Evolutionary conservation across 2,797 vertebrate genomes (phyloP), one percentile per base, ranked within the genome.

Genomic region (Labeo calbasu): DNA sequence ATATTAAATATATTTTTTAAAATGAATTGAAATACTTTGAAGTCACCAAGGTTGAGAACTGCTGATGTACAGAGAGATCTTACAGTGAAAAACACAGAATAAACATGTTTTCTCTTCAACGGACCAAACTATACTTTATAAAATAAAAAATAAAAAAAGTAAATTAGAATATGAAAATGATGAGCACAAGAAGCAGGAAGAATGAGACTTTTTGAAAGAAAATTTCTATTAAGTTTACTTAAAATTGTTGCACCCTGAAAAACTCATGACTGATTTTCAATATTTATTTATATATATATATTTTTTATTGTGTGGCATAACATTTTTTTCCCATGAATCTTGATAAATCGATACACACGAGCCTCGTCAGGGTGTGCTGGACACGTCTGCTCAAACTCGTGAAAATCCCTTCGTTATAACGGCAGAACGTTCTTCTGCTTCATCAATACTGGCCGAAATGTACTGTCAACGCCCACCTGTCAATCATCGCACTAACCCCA

Each of bases 401-500:
- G n/a, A 5, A 61, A 12, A 13, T 61, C 59, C 11, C 13, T 51
- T 21, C 76, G 48, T 21, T 19, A 25, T 32, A 21, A 23, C 43
- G 14, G 25, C 43, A 28, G 17, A 19, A 48, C 15, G 12, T 14
- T 36, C 77, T 65, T 43, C 65, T 17, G 14, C 61, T 36, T 63
- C 23, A 72, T 9, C 23, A 66, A 46, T 43, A 83, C 81, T 76
- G 81, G 59, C 72, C 48, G 1, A 61, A 63, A 14, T 46, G 71
- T 13, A 21, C 28, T 17, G 48, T 40, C 14, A 79, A 68, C 77
- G n/a, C 50, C 77, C 36, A 17, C 78, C 55, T 32, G 28, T 82
- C 70, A 73, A 63, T 82, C 70, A 82, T 17, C 80, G 8, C 78
- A 43, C 50, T 55, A 63, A n/a, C 70, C 55, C 57, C 80, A 23